Percentiles rank a stretch among this genome's conserved stretches.
These are phyloP conservation scores for Euura saliciscinereae DNA, from an alignment of 1,140 invertebrate genomes.

Conservation along the genomic window DNA sequence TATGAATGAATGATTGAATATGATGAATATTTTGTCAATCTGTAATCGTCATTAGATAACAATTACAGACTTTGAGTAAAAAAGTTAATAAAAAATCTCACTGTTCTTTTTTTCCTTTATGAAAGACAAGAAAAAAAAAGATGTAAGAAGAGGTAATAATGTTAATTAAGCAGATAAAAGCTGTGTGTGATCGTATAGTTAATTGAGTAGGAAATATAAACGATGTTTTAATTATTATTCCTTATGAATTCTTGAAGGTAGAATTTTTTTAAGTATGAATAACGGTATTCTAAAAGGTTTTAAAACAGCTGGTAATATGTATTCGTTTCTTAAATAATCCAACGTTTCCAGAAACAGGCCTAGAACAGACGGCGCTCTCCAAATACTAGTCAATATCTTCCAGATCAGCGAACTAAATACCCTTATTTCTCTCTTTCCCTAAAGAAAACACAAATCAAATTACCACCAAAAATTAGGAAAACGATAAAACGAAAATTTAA, in stretches of 20 bases:
- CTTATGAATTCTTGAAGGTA: constrained; percentile 24
- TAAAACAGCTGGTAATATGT: constrained; percentile 47
- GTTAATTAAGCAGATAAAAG: not conserved
- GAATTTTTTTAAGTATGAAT: constrained; percentile 48
- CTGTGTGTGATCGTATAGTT: too few relatives aligned
- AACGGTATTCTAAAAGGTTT: constrained; percentile 55
- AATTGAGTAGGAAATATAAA: too few relatives aligned
- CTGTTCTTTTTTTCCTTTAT: too few relatives aligned
- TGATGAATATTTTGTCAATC: too few relatives aligned
- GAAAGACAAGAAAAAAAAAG: not conserved
- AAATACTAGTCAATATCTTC: constrained; percentile 43
- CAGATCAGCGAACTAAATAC: constrained; percentile 43
- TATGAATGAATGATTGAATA: too few relatives aligned
- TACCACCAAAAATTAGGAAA: constrained; percentile 29
- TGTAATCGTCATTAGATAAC: too few relatives aligned
- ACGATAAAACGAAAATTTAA: not conserved
- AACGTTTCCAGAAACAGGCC: constrained; percentile 49
- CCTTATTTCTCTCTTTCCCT: constrained; percentile 45
- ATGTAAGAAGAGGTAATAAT: not conserved
- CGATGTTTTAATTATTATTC: constrained; percentile 8
- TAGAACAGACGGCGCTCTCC: constrained; percentile 49
- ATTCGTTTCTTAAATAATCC: constrained; percentile 51
- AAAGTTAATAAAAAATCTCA: too few relatives aligned
- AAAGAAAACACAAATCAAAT: constrained; percentile 49
- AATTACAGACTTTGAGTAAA: too few relatives aligned